Evolutionary conservation across 2,113 vertebrate species (phyloP).

Genomic region (Glaucomys volans): DNA sequence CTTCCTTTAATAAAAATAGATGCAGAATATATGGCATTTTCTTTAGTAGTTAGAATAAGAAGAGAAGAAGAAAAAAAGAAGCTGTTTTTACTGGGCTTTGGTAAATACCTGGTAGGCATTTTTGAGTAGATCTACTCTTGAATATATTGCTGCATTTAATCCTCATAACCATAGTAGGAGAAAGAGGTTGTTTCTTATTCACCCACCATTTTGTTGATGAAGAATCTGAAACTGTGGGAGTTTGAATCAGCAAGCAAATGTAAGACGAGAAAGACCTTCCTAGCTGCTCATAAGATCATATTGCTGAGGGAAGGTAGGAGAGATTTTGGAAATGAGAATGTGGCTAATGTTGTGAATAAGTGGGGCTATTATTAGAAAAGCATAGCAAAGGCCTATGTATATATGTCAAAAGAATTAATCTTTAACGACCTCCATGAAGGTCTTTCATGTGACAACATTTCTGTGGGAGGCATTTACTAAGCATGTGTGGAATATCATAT

Average conservation of each 20-base stretch:
- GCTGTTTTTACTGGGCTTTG: neutral
- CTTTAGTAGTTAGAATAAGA: conserved; percentile 41
- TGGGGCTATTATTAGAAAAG: neutral
- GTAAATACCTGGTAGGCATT: neutral
- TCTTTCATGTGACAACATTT: neutral
- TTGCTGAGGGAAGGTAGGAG: neutral
- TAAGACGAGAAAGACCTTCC: neutral
- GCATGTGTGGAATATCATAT: neutral
- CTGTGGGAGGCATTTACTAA: neutral
- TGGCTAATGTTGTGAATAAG: conserved; percentile 13
- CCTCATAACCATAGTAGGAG: neutral
- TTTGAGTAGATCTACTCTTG: conserved; percentile 4
- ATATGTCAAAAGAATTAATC: neutral
- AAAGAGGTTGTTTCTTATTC: conserved; percentile 43
- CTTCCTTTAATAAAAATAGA: conserved; percentile 36
- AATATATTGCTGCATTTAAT: conserved; percentile 33
- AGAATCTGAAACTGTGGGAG: neutral
- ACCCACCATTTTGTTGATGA: conserved; percentile 39
- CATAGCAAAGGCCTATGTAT: neutral
- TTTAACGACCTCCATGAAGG: neutral
- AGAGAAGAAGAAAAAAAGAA: neutral
- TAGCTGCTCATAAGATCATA: conserved; percentile 50
- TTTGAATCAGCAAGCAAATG: conserved; percentile 35
- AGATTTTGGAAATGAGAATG: conserved; percentile 37
- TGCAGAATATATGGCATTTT: conserved; percentile 2